Conservation (phyloP, 23 tunicate genomes). For the Oikopleura dioica region DNA sequence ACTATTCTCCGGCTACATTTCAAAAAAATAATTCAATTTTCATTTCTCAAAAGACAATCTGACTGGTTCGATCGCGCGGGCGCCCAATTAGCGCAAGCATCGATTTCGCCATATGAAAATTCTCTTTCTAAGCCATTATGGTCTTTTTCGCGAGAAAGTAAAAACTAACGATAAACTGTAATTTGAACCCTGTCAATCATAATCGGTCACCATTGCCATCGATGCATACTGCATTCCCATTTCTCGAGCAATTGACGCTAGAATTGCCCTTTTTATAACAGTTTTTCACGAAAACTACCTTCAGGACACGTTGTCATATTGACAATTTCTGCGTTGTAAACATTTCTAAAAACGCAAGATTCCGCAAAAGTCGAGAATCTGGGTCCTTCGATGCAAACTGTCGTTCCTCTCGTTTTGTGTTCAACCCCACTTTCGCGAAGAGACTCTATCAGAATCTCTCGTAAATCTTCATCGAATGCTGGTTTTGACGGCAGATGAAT, state of each 20-base stretch:
- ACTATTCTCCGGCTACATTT: no score
- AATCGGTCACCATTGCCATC: conserved; percentile 36
- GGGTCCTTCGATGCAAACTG: conserved; percentile 49
- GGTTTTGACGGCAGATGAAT: background rate
- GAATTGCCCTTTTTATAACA: background rate
- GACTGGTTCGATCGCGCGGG: no score
- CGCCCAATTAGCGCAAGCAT: no score
- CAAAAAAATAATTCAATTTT: no score
- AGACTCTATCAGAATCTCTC: conserved; percentile 18
- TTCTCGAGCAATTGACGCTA: conserved; percentile 27
- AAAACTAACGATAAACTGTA: no score
- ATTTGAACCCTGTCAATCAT: no score
- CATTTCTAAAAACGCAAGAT: conserved; percentile 21
- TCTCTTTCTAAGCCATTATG: no score
- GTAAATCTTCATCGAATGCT: background rate
- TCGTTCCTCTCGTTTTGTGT: conserved; percentile 22
- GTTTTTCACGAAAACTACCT: conserved; percentile 1
- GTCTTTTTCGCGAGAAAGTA: no score
- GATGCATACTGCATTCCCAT: conserved; percentile 25
- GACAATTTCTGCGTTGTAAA: conserved; percentile 29
- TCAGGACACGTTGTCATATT: conserved; percentile 67
- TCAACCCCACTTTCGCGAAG: conserved; percentile 1
- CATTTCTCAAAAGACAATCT: no score
- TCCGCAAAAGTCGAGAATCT: conserved; percentile 47
- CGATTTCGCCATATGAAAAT: no score